Evolutionary conservation across 2,113 vertebrate species (phyloP).

Genomic region (Planiliza haematocheilus): DNA sequence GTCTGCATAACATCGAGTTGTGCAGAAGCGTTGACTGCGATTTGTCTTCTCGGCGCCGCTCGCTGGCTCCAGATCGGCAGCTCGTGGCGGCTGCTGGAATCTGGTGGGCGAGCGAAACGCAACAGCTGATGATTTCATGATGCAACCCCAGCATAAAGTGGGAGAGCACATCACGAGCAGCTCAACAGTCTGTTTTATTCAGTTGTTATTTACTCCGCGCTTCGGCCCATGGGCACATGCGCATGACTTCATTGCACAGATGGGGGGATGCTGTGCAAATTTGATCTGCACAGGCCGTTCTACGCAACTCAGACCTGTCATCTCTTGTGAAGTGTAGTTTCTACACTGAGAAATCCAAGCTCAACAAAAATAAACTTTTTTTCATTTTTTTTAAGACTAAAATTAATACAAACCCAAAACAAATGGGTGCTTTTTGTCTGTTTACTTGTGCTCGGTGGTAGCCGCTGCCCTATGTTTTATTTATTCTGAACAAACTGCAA

Average conservation of each 20-base stretch:
- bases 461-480: constrained; percentile 28
- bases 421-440: constrained; percentile 14
- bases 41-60: constrained; percentile 37
- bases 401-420: constrained; percentile 8
- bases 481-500: constrained; percentile 25
- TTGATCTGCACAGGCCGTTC: neutral
- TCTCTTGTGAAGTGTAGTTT: neutral
- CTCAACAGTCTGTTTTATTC: constrained; percentile 45
- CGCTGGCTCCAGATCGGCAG: constrained; percentile 45
- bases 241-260: constrained; percentile 21
- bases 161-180: constrained; percentile 50
- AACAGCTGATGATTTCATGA: constrained; percentile 71
- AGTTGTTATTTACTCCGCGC: constrained; percentile 52
- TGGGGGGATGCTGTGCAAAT: neutral
- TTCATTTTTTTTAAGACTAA: constrained; percentile 1
- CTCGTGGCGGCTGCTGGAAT: constrained; percentile 34
- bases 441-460: neutral
- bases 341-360: neutral
- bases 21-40: constrained; percentile 13
- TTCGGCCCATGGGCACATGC: constrained; percentile 37
- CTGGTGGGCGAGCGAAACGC: constrained; percentile 54
- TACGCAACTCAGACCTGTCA: constrained; percentile 14
- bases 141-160: constrained; percentile 64
- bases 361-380: neutral
- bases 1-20: constrained; percentile 6